phyloP scores from a whole-genome alignment of 2,113 vertebrate genomes.

The Girardinichthys multiradiatus region DNA sequence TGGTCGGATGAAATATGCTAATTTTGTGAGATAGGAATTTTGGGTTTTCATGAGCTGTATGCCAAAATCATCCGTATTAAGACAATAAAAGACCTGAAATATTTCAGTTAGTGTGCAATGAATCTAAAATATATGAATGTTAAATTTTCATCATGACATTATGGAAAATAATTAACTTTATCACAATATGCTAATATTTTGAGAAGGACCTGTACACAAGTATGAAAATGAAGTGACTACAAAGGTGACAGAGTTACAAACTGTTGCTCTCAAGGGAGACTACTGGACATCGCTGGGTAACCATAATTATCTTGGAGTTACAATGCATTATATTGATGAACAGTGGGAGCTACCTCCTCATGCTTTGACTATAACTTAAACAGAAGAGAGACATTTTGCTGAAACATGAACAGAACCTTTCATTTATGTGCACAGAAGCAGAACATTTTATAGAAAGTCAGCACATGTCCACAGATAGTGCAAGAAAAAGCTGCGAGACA shows the following conservation, averaged over 20 bases:
- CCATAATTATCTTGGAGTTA: background rate
- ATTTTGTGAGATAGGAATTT: no score
- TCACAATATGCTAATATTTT: no score
- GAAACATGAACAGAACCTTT: conserved; percentile 7
- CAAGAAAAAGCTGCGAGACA: conserved; percentile 4
- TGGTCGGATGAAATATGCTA: no score
- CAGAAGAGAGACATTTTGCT: conserved; percentile 13
- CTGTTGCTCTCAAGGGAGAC: background rate
- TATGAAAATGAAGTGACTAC: background rate
- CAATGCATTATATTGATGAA: background rate
- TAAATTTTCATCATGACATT: no score
- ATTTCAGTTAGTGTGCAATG: no score
- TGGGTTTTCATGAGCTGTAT: no score
- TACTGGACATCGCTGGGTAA: conserved; percentile 3
- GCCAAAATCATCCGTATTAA: no score
- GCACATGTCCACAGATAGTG: conserved; percentile 5
- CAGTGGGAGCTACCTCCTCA: background rate
- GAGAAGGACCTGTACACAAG: no score
- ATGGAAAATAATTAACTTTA: no score
- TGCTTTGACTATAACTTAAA: background rate
- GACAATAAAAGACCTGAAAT: no score
- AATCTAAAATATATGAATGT: no score
- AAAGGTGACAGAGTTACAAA: background rate
- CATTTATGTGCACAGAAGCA: conserved; percentile 4
- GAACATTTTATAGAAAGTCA: background rate